These are phyloP conservation scores for Rhamphomyia laevipes DNA, from an alignment of 2,888 invertebrate genomes.

Conservation along the genomic window DNA sequence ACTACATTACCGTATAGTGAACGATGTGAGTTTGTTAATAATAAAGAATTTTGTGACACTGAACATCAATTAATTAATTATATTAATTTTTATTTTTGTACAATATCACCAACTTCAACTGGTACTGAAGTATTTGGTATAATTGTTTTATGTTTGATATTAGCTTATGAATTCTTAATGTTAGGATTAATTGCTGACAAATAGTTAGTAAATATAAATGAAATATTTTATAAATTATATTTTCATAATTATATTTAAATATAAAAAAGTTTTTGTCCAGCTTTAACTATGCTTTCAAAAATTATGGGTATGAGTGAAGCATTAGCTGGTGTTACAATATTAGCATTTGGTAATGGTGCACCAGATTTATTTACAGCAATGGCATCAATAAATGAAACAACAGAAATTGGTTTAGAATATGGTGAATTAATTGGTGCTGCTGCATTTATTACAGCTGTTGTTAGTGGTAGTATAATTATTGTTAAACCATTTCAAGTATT, in stretches of 20 bases:
- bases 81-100: constrained; percentile 33
- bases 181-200: constrained; percentile 45
- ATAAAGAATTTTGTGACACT: constrained; percentile 25
- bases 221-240: not conserved
- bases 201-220: constrained; percentile 38
- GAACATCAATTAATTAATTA: constrained; percentile 30
- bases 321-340: constrained; percentile 52
- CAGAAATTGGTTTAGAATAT: too few relatives aligned
- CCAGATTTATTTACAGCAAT: constrained; percentile 55
- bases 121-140: constrained; percentile 13
- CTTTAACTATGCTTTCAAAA: constrained; percentile 39
- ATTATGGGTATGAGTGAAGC: constrained; percentile 41
- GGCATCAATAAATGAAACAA: constrained; percentile 28
- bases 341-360: constrained; percentile 59
- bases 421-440: constrained; percentile 44
- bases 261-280: constrained; percentile 41
- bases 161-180: constrained; percentile 40
- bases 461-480: constrained; percentile 45
- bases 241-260: not conserved
- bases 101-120: constrained; percentile 18
- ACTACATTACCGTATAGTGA: constrained; percentile 24
- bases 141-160: constrained; percentile 12
- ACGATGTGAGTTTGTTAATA: constrained; percentile 33
- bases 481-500: constrained; percentile 41
- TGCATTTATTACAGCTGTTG: constrained; percentile 47